Evolutionary conservation across 2,888 invertebrate genomes (phyloP).

Genomic region (Hirudinaria manillensis): DNA sequence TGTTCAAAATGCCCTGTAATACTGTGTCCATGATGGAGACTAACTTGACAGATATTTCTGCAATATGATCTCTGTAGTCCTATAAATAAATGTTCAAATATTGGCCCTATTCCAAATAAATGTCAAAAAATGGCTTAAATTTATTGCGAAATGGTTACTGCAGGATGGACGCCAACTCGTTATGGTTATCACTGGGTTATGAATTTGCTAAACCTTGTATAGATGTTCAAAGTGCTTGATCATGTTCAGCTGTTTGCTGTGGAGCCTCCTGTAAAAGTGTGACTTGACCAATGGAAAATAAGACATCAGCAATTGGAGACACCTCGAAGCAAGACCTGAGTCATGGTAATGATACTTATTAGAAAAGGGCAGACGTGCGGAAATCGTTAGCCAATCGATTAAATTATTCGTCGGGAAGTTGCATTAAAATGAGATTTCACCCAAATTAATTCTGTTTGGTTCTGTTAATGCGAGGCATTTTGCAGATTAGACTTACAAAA

Average conservation of each 20-base stretch:
- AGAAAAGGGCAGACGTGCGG: not conserved
- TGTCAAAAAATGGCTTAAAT: not conserved
- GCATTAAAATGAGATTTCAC: too few relatives aligned
- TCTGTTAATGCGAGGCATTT: too few relatives aligned
- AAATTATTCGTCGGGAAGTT: too few relatives aligned
- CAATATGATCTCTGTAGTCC: conserved; percentile 72
- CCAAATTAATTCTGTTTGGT: too few relatives aligned
- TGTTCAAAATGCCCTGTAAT: conserved; percentile 69
- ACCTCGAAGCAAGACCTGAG: conserved; percentile 55
- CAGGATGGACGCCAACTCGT: too few relatives aligned
- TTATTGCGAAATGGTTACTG: too few relatives aligned
- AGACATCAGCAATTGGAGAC: conserved; percentile 59
- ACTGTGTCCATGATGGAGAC: conserved; percentile 80
- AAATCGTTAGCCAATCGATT: too few relatives aligned
- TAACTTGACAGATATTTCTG: conserved; percentile 85
- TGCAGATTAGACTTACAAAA: too few relatives aligned
- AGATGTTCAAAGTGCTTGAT: conserved; percentile 55
- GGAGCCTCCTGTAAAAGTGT: conserved; percentile 52
- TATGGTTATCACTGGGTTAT: too few relatives aligned
- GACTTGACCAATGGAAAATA: conserved; percentile 55
- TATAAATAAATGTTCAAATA: conserved; percentile 36
- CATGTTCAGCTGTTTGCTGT: conserved; percentile 50
- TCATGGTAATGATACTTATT: not conserved
- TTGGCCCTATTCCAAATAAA: conserved; percentile 6
- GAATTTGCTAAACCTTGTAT: conserved; percentile 46